Base-by-base conservation (phyloP, 1,140 invertebrate genomes). In the Nasonia giraulti region DNA sequence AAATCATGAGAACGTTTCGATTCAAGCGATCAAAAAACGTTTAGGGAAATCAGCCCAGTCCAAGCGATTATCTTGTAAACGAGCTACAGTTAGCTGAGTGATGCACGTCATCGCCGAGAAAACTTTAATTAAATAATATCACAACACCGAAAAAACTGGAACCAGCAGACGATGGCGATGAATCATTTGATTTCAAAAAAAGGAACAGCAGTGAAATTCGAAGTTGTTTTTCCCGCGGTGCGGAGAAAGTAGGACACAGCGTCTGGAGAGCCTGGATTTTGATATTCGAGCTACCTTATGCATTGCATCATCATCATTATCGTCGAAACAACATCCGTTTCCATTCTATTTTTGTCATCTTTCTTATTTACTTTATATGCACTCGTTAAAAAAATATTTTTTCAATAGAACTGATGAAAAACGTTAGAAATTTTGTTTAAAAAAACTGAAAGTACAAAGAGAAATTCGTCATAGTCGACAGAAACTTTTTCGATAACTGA, bases 291-390 rank as follows among this genome's bases (percentile, higher is more conserved):
- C 66, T n/a, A 75, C 37, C 44, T 75, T 37, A 1, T 31, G 12
- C 1, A 12, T 75, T 75, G 37, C 37, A 75, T 44, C 74, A 75
- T 75, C 37, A 47, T 44, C 20, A 75, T 75, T n/a, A 75, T 75
- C 27, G 20, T 75, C 27, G 37, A 75, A 44, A 5, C 74, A 44
- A 75, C 37, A 44, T 75, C 74, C 37, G 40, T 75, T 75, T 44
- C 10, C 4, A 44, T 44, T 75, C 20, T 31, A 8, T n/a, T 44
- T 75, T 44, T 33, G 2, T 2, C 66, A 69, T 50, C 1, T 50
- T 11, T 50, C 10, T 7, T 62, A 11, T n/a, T 62, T n/a, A 62
- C 3, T 62, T n/a, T 14, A 62, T 20, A 66, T 66, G 62, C 62
- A 7, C n/a, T 66, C 14, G 62, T 66, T 17, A 66, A n/a, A 20